phyloP scores from a whole-genome alignment of 2,888 invertebrate species.

The Diploptera punctata region DNA sequence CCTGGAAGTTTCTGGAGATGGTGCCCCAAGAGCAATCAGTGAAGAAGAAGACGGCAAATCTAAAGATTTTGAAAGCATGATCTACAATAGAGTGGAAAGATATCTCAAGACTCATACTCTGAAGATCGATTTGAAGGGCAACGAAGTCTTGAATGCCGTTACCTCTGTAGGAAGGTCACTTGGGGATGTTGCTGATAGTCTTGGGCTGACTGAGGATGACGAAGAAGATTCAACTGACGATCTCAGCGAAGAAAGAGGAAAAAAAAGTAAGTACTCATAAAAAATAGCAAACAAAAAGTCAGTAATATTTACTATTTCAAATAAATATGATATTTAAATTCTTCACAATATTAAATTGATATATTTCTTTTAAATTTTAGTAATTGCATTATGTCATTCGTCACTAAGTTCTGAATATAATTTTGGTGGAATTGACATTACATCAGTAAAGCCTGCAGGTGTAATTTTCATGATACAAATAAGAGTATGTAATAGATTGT shows the following conservation, averaged over 20 bases:
- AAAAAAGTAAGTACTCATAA: constrained; percentile 70
- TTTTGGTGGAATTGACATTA: too few species aligned
- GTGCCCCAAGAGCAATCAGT: constrained; percentile 71
- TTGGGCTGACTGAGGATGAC: constrained; percentile 59
- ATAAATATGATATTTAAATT: too few species aligned
- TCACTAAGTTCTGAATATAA: too few species aligned
- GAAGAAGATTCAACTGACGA: constrained; percentile 58
- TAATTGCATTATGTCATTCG: too few species aligned
- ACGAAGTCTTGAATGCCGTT: constrained; percentile 81
- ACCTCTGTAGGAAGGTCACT: constrained; percentile 81
- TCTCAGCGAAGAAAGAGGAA: constrained; percentile 71
- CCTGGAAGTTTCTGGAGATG: constrained; percentile 69
- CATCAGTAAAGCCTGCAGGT: too few species aligned
- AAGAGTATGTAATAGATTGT: too few species aligned
- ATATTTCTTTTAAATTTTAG: too few species aligned
- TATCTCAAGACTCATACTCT: constrained; percentile 83
- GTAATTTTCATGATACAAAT: too few species aligned
- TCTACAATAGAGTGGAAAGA: constrained; percentile 71
- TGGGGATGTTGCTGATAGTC: constrained; percentile 69
- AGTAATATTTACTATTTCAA: too few species aligned
- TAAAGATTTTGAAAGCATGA: constrained; percentile 64
- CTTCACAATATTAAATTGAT: too few species aligned
- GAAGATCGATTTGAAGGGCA: constrained; percentile 84
- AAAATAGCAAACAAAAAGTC: too few species aligned
- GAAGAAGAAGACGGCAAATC: constrained; percentile 48